Evolutionary conservation across 2,113 vertebrate species (phyloP).

Genomic region (Callochromis pleurospilus): DNA sequence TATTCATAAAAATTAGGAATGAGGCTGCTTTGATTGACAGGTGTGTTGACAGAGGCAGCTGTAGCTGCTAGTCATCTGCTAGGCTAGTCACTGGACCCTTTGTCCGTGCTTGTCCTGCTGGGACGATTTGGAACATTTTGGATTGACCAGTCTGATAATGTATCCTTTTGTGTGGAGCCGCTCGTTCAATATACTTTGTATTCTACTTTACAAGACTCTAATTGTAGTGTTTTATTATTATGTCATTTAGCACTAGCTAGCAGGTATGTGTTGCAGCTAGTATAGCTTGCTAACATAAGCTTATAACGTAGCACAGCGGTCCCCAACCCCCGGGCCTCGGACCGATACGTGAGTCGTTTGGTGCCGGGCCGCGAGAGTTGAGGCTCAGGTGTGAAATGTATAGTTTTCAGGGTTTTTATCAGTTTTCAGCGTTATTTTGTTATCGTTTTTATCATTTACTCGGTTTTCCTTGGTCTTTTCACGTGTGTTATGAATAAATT

Average conservation of each 20-base stretch:
- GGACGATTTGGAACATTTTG: not conserved
- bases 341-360: no score
- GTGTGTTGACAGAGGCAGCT: not conserved
- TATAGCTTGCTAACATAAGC: not conserved
- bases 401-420: no score
- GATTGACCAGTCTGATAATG: not conserved
- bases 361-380: no score
- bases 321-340: no score
- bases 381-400: no score
- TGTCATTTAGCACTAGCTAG: not conserved
- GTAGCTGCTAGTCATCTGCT: not conserved
- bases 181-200: not conserved
- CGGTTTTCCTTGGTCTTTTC: no score
- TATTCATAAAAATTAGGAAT: not conserved
- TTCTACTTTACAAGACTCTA: not conserved
- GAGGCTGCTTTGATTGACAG: not conserved
- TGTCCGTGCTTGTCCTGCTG: not conserved
- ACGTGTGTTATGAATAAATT: no score
- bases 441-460: no score
- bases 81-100: not conserved
- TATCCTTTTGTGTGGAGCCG: not conserved
- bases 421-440: no score
- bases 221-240: not conserved
- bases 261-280: not conserved
- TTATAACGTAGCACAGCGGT: rapidly evolving